Evolutionary conservation across 64 coral and sea anemone species (phyloP).

Genomic region (Platygyra sinensis): DNA sequence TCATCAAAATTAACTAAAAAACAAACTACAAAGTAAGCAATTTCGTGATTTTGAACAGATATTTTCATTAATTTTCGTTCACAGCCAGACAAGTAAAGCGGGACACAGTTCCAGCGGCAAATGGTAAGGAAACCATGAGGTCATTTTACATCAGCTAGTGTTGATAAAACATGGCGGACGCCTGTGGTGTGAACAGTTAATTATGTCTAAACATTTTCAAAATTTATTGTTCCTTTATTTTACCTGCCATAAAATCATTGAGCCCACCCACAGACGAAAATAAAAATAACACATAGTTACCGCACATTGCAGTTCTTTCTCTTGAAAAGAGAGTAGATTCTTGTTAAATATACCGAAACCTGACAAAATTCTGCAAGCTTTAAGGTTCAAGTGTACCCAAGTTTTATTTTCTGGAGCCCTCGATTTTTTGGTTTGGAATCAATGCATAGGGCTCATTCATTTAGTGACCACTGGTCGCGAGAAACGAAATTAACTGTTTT

Average conservation of each 20-base stretch:
- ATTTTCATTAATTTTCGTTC: not conserved
- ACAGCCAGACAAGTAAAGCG: conserved; percentile 41
- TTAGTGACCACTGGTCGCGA: not conserved
- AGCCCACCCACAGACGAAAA: not conserved
- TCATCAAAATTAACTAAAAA: too few relatives aligned
- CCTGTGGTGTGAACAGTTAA: not conserved
- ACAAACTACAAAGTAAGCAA: too few relatives aligned
- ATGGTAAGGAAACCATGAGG: conserved; percentile 27
- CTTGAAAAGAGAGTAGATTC: too few relatives aligned
- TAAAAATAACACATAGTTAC: not conserved
- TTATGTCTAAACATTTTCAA: conserved; percentile 15
- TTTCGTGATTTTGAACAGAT: not conserved
- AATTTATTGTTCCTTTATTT: not conserved
- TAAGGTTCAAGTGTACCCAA: not conserved
- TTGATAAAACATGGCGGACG: conserved; percentile 31
- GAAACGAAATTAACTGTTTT: not conserved
- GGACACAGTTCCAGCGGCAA: conserved; percentile 28
- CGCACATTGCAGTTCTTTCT: not conserved
- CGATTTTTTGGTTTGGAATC: not conserved
- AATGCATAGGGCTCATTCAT: not conserved
- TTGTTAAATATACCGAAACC: too few relatives aligned
- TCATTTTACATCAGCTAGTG: conserved; percentile 35
- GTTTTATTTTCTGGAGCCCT: not conserved
- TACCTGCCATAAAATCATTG: not conserved
- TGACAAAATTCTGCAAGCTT: not conserved